Conservation (phyloP, 2,113 vertebrate species). For the Tetrao urogallus region DNA sequence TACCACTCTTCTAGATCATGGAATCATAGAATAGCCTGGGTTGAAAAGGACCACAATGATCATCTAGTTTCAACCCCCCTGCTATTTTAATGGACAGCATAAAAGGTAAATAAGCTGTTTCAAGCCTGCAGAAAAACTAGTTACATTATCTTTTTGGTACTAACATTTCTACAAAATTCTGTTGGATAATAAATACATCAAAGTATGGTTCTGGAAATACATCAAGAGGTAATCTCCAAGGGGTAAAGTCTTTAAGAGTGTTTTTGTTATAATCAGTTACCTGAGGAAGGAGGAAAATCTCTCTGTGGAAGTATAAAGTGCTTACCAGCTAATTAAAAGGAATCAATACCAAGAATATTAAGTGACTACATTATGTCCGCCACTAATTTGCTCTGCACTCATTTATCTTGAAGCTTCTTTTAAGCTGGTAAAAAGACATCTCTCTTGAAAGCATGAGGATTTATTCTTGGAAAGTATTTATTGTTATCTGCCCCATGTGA, state of each 20-base stretch:
- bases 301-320: background rate
- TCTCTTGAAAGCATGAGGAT: background rate
- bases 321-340: constrained; percentile 16
- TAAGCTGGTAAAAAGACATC: background rate
- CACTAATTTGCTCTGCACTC: background rate
- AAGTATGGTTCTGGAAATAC: background rate
- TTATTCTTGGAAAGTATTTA: background rate
- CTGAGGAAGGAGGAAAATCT: background rate
- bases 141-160: background rate
- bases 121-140: background rate
- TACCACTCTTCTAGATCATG: background rate
- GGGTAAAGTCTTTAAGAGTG: background rate
- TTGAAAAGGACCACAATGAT: no score
- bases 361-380: background rate
- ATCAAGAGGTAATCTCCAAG: background rate
- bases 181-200: background rate
- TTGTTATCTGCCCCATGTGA: background rate
- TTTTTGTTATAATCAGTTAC: constrained; percentile 28
- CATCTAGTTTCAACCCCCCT: no score
- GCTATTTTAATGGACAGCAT: background rate
- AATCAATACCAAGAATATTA: constrained; percentile 11
- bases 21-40: no score
- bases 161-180: background rate
- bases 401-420: constrained; percentile 9
- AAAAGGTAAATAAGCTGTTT: background rate